phyloP scores from a whole-genome alignment of 2,888 invertebrate genomes.

The Volucella inanis region DNA sequence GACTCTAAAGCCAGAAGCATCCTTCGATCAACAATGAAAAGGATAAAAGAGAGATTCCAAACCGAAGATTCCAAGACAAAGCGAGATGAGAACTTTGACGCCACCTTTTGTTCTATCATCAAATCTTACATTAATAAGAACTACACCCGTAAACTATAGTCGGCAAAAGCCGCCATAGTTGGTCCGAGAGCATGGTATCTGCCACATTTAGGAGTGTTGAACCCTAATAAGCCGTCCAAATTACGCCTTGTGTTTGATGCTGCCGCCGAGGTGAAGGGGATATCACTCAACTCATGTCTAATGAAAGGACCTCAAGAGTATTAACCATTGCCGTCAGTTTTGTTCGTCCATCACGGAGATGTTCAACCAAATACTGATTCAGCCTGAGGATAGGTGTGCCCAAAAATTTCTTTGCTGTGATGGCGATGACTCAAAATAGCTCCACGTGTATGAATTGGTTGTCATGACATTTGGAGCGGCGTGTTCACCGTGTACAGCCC shows the following conservation, averaged over 20 bases:
- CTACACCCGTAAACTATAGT: constrained; percentile 44
- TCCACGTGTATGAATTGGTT: too few species aligned
- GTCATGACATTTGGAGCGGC: too few species aligned
- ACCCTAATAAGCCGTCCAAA: constrained; percentile 75
- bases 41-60: too few species aligned
- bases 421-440: not conserved
- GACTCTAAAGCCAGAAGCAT: too few species aligned
- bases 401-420: constrained; percentile 9
- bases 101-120: constrained; percentile 51
- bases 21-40: too few species aligned
- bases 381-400: constrained; percentile 1
- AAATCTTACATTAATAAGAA: constrained; percentile 61
- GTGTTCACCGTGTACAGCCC: too few species aligned
- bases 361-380: constrained; percentile 7
- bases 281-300: too few species aligned
- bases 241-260: constrained; percentile 77
- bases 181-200: constrained; percentile 71
- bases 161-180: too few species aligned
- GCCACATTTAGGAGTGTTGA: constrained; percentile 75
- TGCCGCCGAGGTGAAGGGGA: constrained; percentile 71
- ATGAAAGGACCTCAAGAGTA: too few species aligned
- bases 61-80: too few species aligned
- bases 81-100: constrained; percentile 44
- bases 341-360: not conserved
- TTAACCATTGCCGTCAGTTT: too few species aligned